Evolutionary conservation across 2,113 vertebrate genomes (phyloP), one percentile per base, ranked within the genome.

Genomic region (Brevimyrus niger): DNA sequence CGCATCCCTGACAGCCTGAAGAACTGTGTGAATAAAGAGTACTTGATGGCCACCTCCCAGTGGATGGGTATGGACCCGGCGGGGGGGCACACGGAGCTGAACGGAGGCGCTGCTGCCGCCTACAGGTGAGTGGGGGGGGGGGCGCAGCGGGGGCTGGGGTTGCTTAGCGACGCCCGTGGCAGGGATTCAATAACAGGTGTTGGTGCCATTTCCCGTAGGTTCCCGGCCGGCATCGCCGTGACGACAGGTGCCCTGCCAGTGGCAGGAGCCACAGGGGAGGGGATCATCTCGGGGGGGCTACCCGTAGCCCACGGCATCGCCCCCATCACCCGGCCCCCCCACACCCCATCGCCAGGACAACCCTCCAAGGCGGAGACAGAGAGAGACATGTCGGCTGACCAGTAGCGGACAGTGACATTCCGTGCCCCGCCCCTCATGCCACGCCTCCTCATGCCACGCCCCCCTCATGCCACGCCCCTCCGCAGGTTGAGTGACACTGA

Each of bases 21-120:
- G 92, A 96, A 96, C 93, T 96, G 96, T 92, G 95, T 96, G 92
- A 96, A 96, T 92, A 96, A 96, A 93, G 96, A 96, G 91, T 96
- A 95, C 89, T 94, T 96, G 92, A 91, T 96, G 91, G 93, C 95
- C 91, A 94, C 95, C 65, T 93, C 95, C 90, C 95, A 96, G 92
- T 96, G 96, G 96, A 91, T 95, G 51, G 91, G 90, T 92, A 94
- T 96, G 89, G 95, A 96, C 92, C 93, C 95, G 76, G 92, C 93
- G 69, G 5, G 94, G 88, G 94, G 95, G 46, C 95, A 96, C 90
- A 90, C 95, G 65, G 96, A 96, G 91, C 95, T 96, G 88, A 96
- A 96, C 0, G 95, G 95, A 92, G 90, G 61, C 9, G 61, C 69
- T 17, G 69, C 93, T 87, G 92, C 95, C 51, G 83, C 90, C 42